Conservation (phyloP, 2,113 vertebrate genomes). For the Natator depressus region DNA sequence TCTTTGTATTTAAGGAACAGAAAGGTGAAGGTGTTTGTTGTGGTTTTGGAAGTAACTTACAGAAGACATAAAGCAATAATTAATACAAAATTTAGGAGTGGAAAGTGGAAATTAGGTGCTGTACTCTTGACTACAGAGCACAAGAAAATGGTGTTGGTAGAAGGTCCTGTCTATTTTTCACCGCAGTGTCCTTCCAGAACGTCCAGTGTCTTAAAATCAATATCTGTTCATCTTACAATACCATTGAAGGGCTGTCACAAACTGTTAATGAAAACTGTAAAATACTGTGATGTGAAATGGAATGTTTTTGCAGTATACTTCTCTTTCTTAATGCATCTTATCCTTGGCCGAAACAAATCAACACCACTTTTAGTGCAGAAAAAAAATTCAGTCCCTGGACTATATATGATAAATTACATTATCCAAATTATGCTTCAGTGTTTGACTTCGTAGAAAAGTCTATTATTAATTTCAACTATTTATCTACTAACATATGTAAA, state of each 20-base stretch:
- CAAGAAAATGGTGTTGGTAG: accelerated
- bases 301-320: neutral
- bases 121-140: too few species aligned
- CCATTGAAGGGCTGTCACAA: neutral
- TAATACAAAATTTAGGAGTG: neutral
- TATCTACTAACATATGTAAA: neutral
- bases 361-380: neutral
- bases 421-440: neutral
- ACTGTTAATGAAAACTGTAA: neutral
- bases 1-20: neutral
- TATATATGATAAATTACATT: neutral
- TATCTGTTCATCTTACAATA: neutral
- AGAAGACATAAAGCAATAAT: neutral
- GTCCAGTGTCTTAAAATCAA: neutral
- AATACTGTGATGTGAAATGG: neutral
- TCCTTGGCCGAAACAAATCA: neutral
- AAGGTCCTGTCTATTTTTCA: neutral
- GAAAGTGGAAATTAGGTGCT: neutral
- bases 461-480: neutral
- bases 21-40: neutral
- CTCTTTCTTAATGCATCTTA: accelerated
- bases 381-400: neutral
- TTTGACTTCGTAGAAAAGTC: neutral
- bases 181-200: neutral
- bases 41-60: neutral